These are phyloP conservation scores for Bombycilla garrulus DNA, from an alignment of 2,113 vertebrate species.

Conservation along the genomic window DNA sequence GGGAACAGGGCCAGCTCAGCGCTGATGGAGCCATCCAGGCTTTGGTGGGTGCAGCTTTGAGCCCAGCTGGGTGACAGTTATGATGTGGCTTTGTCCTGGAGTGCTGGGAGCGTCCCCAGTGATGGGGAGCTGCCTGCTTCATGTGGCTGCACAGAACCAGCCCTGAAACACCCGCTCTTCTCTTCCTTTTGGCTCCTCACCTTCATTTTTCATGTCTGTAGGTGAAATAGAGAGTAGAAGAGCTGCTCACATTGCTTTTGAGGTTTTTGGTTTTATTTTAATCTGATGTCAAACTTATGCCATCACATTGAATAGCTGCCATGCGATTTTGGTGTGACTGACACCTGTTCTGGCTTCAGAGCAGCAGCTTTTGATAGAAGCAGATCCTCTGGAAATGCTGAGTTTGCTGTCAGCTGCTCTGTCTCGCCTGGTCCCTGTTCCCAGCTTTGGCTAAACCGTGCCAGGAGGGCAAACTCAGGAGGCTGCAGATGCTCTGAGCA, in stretches of 20 bases:
- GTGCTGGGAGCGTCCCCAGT: background rate
- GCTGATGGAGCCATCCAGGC: background rate
- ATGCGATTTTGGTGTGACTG: conserved; percentile 11
- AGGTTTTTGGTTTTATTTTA: background rate
- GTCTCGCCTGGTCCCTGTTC: background rate
- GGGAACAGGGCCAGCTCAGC: background rate
- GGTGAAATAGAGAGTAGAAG: background rate
- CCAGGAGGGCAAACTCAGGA: accelerated
- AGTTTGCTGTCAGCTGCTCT: conserved; percentile 23
- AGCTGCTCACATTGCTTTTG: background rate
- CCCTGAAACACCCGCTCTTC: background rate
- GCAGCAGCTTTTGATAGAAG: background rate
- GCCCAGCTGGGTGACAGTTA: accelerated
- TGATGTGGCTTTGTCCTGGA: background rate
- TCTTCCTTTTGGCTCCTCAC: background rate
- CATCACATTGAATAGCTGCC: background rate
- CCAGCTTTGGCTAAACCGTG: background rate
- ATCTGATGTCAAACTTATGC: background rate
- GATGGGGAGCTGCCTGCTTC: background rate
- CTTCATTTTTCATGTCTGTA: background rate
- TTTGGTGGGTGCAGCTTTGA: background rate
- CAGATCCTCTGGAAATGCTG: background rate
- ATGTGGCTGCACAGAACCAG: background rate
- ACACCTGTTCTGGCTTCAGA: conserved; percentile 41
- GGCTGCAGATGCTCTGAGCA: background rate